Evolutionary conservation across 2,113 vertebrate genomes (phyloP), one percentile per base, ranked within the genome.

Genomic region (Atractosteus spatula): DNA sequence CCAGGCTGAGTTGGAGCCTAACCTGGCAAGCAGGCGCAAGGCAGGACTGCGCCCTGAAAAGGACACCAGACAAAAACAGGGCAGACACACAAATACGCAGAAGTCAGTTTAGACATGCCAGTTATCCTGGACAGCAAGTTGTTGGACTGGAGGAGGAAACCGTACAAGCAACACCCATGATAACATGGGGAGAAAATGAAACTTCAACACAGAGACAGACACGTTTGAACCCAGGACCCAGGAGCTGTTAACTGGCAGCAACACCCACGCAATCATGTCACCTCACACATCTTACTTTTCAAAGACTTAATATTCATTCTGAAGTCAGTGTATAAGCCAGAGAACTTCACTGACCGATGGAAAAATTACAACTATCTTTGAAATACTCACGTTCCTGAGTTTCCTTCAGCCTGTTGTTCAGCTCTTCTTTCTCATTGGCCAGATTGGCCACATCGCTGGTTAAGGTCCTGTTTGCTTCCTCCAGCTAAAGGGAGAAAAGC

Each of bases 381-480:
- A 51, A 51, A 57, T 80, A 92, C 90, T 73, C 86, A 96, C 97
- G 94, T 77, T 98, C 97, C 71, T 94, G 84, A 12, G 83, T 76
- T 68, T 97, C 96, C 83, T 95, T 97, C 72, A 97, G 72, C 82
- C 97, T 98, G 86, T 97, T 98, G 86, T 99, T 99, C 62, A 98
- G 84, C 68, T 99, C 97, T 81, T 98, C 97, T 80, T 99, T 99
- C 86, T 99, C 97, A 74, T 96, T 97, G 73, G 97, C 96, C 69
- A 99, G 92, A 87, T 98, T 98, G 68, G 95, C 97, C 29, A 99
- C 96, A 73, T 98, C 97, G 74, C 92, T 95, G 3, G 96, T 99
- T 72, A 99, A 86, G 2, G 95, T 98, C 78, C 96, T 93, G 62
- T 99, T 99, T 14, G 97, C 96, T 87, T 99, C 97, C 82, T 99